phyloP scores from a whole-genome alignment of 2,888 invertebrate genomes.

The Papilio demoleus region DNA sequence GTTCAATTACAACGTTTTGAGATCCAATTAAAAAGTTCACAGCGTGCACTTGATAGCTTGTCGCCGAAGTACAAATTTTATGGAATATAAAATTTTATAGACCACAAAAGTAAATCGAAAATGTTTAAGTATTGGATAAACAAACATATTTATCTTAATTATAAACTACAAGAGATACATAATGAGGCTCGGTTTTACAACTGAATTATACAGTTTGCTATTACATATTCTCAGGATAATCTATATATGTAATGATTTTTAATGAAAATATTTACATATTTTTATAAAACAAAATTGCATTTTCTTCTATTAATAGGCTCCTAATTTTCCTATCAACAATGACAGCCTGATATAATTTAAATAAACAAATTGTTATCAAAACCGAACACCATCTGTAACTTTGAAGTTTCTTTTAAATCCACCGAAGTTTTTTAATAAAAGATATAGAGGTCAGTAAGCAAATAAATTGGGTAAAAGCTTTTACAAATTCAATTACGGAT shows the following conservation, averaged over 20 bases:
- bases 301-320: not conserved
- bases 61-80: conserved; percentile 28
- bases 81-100: conserved; percentile 35
- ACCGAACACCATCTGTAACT: conserved; percentile 16
- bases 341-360: not conserved
- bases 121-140: conserved; percentile 15
- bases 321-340: not conserved
- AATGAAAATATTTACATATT: no score
- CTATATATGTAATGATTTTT: no score
- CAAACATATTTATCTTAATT: not conserved
- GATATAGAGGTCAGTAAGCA: conserved; percentile 1
- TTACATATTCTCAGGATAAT: no score
- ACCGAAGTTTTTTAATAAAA: conserved; percentile 24
- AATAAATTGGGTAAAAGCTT: conserved; percentile 33
- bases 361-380: conserved; percentile 19
- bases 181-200: not conserved
- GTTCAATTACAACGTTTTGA: conserved; percentile 26
- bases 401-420: conserved; percentile 21
- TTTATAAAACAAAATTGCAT: not conserved
- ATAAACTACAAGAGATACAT: not conserved
- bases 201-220: no score
- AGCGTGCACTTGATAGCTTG: conserved; percentile 31
- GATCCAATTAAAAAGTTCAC: conserved; percentile 32
- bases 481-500: conserved; percentile 20
- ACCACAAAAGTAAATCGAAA: conserved; percentile 31